These are phyloP conservation scores for Sminthopsis crassicaudata DNA, from an alignment of 2,113 vertebrate species.

Conservation along the genomic window DNA sequence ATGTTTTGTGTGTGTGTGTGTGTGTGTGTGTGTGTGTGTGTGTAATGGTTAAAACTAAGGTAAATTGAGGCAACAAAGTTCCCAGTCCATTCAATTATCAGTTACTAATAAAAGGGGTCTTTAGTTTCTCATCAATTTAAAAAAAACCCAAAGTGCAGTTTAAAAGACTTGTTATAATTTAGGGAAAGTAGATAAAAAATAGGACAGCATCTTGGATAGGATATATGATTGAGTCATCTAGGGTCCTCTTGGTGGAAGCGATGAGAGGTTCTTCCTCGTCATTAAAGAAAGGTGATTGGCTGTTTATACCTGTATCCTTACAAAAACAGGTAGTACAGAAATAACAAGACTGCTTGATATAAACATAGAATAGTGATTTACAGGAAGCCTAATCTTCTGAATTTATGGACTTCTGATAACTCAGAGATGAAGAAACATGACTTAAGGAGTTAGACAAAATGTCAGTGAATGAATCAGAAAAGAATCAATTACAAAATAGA, in stretches of 20 bases:
- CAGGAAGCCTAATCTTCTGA: neutral
- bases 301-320: neutral
- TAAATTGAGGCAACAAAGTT: too few species aligned
- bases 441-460: neutral
- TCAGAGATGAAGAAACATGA: too few species aligned
- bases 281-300: neutral
- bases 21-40: too few species aligned
- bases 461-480: neutral
- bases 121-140: too few species aligned
- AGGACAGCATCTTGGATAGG: neutral
- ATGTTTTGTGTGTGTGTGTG: too few species aligned
- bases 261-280: neutral
- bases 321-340: neutral
- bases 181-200: too few species aligned
- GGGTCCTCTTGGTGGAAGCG: neutral
- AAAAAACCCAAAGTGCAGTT: too few species aligned
- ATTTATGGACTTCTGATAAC: neutral
- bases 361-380: neutral
- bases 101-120: too few species aligned
- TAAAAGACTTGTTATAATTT: too few species aligned
- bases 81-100: too few species aligned
- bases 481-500: too few species aligned
- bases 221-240: neutral
- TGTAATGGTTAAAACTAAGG: too few species aligned
- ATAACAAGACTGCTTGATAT: neutral